Percentiles rank a stretch among this genome's conserved stretches.
Evolutionary conservation across 2,888 invertebrate species (phyloP).

Genomic region (Pristionchus japonicus): DNA sequence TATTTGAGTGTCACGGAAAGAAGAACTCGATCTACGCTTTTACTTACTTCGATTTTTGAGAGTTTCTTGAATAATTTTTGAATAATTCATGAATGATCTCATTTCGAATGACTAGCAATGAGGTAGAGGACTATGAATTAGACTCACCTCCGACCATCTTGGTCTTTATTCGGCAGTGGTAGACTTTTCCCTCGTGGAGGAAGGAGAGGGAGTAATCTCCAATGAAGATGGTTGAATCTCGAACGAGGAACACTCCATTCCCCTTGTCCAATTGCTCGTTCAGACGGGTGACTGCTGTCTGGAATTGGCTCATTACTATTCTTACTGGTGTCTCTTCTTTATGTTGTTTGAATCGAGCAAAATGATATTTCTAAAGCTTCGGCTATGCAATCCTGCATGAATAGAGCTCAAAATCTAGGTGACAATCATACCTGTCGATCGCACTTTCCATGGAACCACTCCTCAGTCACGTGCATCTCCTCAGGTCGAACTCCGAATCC

Average conservation of each 20-base stretch:
- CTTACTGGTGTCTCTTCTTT: no score
- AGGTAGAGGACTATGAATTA: background rate
- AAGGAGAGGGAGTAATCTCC: conserved; percentile 94
- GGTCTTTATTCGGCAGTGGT: conserved; percentile 73
- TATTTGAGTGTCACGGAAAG: background rate
- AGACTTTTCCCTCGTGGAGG: conserved; percentile 78
- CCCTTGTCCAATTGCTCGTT: conserved; percentile 78
- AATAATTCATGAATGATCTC: background rate
- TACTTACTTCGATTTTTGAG: background rate
- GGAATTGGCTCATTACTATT: no score
- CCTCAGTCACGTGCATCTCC: conserved; percentile 75
- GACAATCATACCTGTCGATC: conserved; percentile 58
- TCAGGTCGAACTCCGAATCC: conserved; percentile 72
- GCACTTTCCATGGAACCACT: conserved; percentile 75
- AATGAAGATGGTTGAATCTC: conserved; percentile 90
- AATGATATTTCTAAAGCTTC: no score
- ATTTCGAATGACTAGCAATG: background rate
- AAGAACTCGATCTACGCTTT: background rate
- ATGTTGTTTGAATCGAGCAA: no score
- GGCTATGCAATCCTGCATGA: background rate
- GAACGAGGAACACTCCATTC: conserved; percentile 93
- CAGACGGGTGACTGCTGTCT: conserved; percentile 66
- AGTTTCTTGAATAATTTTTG: background rate
- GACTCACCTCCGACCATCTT: conserved; percentile 65
- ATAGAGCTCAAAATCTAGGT: background rate